Evolutionary conservation across 2,113 vertebrate species (phyloP).

Genomic region (rabbit (Oryctolagus cuniculus)): mOryCun1.1 NC_091443.1:38237501-38238000

Average conservation of each 20-base stretch:
- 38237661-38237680: slow-evolving; percentile 39
- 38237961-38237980: background rate
- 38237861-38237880: background rate
- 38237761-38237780: background rate
- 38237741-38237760: background rate
- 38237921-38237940: background rate
- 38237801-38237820: background rate
- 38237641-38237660: slow-evolving; percentile 6
- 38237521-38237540: background rate
- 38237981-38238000: background rate
- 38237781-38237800: slow-evolving; percentile 16
- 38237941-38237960: background rate
- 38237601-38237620: slow-evolving; percentile 11
- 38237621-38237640: background rate
- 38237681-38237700: background rate
- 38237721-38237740: slow-evolving; percentile 27
- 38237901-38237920: background rate
- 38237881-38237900: background rate
- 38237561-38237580: slow-evolving; percentile 9
- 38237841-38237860: background rate
- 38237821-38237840: background rate
- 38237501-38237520: background rate
- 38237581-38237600: background rate
- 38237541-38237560: background rate
- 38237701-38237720: background rate